A percentile compares a stretch with the other conserved stretches of the same genome.
Conservation (phyloP, 2,113 vertebrate genomes). For the Zonotrichia leucophrys region DNA sequence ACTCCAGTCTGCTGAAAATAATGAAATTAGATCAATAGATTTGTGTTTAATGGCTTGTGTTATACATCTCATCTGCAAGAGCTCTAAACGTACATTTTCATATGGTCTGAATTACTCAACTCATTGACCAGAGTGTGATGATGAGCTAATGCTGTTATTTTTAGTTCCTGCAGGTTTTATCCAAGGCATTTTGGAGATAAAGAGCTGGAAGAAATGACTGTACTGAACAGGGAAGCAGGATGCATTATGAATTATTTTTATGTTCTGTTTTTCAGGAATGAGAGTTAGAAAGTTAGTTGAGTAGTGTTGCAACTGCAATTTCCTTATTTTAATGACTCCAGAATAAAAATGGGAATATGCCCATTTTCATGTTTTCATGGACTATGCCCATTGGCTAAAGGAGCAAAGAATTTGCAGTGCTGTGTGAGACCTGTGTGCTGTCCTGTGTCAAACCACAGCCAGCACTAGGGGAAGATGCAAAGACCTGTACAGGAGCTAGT, state of each 20-base stretch:
- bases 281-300: background rate
- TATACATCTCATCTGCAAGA: constrained; percentile 58
- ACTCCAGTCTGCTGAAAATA: constrained; percentile 54
- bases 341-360: background rate
- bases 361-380: background rate
- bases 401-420: background rate
- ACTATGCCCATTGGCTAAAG: background rate
- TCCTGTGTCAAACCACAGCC: background rate
- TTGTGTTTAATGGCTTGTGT: constrained; percentile 66
- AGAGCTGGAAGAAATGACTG: constrained; percentile 27
- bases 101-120: constrained; percentile 65
- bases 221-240: background rate
- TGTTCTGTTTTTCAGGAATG: constrained; percentile 24
- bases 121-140: constrained; percentile 60
- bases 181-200: constrained; percentile 11
- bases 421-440: background rate
- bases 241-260: constrained; percentile 12
- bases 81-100: constrained; percentile 43
- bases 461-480: background rate
- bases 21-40: constrained; percentile 52
- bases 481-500: background rate
- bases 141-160: constrained; percentile 58
- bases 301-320: background rate
- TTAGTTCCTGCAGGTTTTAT: constrained; percentile 39
- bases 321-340: background rate